Evolutionary conservation across 2,888 invertebrate genomes (phyloP).

Genomic region (Sarcophaga caerulescens): DNA sequence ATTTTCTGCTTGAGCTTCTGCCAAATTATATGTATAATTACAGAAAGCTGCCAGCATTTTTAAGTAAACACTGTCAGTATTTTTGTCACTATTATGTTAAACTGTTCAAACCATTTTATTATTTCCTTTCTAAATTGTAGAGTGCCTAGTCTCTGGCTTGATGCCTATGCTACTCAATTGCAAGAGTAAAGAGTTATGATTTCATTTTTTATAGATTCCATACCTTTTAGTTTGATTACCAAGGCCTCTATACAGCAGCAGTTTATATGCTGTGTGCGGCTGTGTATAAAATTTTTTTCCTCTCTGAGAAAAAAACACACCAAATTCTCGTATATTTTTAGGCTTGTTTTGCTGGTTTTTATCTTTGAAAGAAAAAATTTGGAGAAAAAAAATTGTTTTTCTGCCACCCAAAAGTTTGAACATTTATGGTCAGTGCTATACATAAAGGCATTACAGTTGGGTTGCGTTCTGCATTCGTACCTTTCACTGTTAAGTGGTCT

Average conservation of each 20-base stretch:
- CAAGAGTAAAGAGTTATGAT: too few species aligned
- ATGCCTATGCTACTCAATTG: background rate
- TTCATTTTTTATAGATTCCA: slow-evolving; percentile 37
- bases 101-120: background rate
- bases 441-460: too few species aligned
- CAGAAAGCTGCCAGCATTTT: too few species aligned
- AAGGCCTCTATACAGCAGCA: slow-evolving; percentile 26
- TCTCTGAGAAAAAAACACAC: background rate
- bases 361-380: slow-evolving; percentile 47
- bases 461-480: background rate
- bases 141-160: slow-evolving; percentile 6
- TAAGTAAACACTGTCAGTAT: too few species aligned
- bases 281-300: slow-evolving; percentile 9
- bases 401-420: slow-evolving; percentile 21
- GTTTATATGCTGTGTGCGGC: slow-evolving; percentile 12
- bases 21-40: too few species aligned
- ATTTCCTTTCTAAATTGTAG: background rate
- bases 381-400: background rate
- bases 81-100: too few species aligned
- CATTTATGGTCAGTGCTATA: background rate
- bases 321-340: background rate
- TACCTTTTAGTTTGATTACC: slow-evolving; percentile 62
- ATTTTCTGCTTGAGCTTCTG: too few species aligned
- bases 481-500: slow-evolving; percentile 61
- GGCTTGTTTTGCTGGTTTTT: slow-evolving; percentile 41